Conservation (phyloP, 2,888 invertebrate species). For the Pyrrhia umbra region DNA sequence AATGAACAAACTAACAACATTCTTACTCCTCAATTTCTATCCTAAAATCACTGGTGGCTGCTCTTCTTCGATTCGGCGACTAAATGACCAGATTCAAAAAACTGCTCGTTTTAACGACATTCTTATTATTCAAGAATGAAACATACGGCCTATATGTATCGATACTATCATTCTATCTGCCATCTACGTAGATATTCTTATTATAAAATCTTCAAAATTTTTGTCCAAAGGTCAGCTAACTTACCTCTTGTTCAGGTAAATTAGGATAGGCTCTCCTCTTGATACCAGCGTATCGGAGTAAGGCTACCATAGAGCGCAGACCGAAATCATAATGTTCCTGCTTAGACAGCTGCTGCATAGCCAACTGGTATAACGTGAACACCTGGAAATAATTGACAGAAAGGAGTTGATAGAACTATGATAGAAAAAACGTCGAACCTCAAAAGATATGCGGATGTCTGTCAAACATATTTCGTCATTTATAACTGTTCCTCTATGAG, state of each 20-base stretch:
- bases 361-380: constrained; percentile 95
- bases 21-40: too few relatives aligned
- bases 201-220: not conserved
- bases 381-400: constrained; percentile 87
- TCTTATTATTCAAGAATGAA: too few relatives aligned
- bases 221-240: not conserved
- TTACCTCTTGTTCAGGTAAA: constrained; percentile 94
- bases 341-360: constrained; percentile 96
- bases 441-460: too few relatives aligned
- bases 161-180: too few relatives aligned
- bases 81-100: too few relatives aligned
- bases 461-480: not conserved
- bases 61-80: too few relatives aligned
- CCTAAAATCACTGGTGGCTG: too few relatives aligned
- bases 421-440: not conserved
- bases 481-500: not conserved
- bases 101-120: too few relatives aligned
- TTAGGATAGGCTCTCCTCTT: constrained; percentile 93
- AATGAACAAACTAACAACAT: too few relatives aligned
- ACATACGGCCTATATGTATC: too few relatives aligned
- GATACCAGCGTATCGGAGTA: constrained; percentile 95
- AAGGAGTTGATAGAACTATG: too few relatives aligned
- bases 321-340: constrained; percentile 98
- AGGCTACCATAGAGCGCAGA: constrained; percentile 95
- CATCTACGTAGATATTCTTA: too few relatives aligned